Evolutionary conservation across 2,113 vertebrate genomes (phyloP).

Genomic region (Hiodon alosoides): DNA sequence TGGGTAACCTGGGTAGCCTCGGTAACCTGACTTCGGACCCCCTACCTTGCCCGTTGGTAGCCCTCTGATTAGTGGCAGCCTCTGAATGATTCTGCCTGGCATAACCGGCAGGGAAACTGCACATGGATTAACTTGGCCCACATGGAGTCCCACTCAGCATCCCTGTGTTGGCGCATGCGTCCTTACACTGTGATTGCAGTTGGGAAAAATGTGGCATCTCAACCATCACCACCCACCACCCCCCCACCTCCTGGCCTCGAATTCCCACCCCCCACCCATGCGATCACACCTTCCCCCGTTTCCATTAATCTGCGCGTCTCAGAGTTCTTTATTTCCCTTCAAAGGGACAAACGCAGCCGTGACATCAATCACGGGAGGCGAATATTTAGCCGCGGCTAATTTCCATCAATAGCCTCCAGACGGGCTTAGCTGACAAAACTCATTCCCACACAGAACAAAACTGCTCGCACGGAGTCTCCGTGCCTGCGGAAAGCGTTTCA

Average conservation of each 20-base stretch:
- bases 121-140: too few relatives aligned
- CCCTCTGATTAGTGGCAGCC: too few relatives aligned
- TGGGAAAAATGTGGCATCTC: not conserved
- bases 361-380: conserved; percentile 68
- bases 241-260: conserved; percentile 5
- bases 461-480: conserved; percentile 53
- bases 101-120: not conserved
- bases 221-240: conserved; percentile 31
- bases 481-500: conserved; percentile 52
- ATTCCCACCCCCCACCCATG: conserved; percentile 28
- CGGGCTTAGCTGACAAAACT: conserved; percentile 66
- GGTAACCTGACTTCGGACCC: too few relatives aligned
- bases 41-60: too few relatives aligned
- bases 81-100: not conserved
- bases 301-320: conserved; percentile 54
- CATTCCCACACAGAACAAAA: conserved; percentile 65
- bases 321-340: conserved; percentile 61
- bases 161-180: too few relatives aligned
- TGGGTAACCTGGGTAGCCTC: too few relatives aligned
- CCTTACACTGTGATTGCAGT: not conserved
- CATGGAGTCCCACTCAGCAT: too few relatives aligned
- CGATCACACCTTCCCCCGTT: conserved; percentile 34
- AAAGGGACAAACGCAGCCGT: conserved; percentile 57
- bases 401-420: conserved; percentile 71
- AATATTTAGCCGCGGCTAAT: conserved; percentile 71